Conservation (phyloP, 2,113 vertebrate species). For the Aegithalos caudatus region DNA sequence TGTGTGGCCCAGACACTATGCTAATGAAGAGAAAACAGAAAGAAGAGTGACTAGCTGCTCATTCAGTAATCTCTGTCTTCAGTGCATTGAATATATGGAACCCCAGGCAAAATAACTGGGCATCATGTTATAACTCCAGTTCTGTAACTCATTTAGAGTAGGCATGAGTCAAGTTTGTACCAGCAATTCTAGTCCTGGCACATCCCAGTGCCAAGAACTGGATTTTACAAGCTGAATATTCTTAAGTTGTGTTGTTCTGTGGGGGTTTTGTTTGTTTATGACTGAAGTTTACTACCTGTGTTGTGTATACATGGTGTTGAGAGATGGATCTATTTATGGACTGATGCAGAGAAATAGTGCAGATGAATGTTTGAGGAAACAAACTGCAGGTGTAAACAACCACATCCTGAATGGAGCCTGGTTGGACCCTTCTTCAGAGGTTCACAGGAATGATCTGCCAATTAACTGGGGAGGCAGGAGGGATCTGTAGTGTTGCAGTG, state of each 20-base stretch:
- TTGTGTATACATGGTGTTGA: not conserved
- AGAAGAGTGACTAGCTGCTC: not conserved
- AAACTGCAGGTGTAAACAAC: not conserved
- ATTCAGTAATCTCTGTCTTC: not conserved
- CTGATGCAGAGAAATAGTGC: not conserved
- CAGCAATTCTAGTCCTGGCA: not conserved
- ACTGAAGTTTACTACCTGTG: not conserved
- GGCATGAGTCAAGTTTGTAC: not conserved
- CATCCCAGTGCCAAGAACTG: not conserved
- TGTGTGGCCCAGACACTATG: not conserved
- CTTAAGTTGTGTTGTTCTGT: not conserved
- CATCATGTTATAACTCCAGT: not conserved
- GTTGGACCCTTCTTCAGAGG: not conserved
- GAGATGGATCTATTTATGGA: not conserved
- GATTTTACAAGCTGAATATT: not conserved
- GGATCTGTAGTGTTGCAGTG: not conserved
- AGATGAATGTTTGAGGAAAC: not conserved
- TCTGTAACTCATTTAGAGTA: not conserved
- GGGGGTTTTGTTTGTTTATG: not conserved
- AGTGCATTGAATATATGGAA: not conserved
- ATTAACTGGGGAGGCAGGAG: not conserved
- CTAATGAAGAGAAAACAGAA: not conserved
- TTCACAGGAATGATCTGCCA: not conserved
- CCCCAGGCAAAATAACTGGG: not conserved
- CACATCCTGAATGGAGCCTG: not conserved